These are phyloP conservation scores for Strix occidentalis DNA, from an alignment of 2,797 vertebrate species.

Conservation along the genomic window DNA sequence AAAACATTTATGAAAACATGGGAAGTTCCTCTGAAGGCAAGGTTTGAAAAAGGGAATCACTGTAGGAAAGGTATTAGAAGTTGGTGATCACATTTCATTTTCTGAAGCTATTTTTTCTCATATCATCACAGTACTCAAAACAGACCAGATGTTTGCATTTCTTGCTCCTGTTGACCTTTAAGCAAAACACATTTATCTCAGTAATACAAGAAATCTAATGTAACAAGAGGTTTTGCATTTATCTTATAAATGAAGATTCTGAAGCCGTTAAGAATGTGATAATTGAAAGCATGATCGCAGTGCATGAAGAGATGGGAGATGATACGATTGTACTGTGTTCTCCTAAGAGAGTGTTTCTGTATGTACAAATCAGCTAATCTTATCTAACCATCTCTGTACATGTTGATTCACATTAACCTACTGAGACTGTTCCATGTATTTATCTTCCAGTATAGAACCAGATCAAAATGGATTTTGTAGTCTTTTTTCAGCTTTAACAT, in stretches of 20 bases:
- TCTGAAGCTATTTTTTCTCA: neutral
- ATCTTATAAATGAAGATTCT: neutral
- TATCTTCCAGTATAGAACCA: neutral
- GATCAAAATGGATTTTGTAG: neutral
- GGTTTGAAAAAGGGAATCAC: neutral
- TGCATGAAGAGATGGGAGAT: neutral
- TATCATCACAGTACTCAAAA: neutral
- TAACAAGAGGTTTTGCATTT: neutral
- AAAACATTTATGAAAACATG: neutral
- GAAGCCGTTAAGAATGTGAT: neutral
- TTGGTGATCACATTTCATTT: neutral
- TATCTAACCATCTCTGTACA: neutral
- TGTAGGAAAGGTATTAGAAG: neutral
- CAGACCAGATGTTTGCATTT: neutral
- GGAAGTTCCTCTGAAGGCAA: neutral
- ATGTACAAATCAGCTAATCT: neutral
- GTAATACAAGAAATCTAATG: neutral
- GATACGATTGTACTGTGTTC: neutral
- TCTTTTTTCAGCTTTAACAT: neutral
- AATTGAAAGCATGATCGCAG: neutral
- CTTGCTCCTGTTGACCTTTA: neutral
- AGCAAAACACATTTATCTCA: neutral
- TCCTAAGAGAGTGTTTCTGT: neutral
- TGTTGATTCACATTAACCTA: neutral
- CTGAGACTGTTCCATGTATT: neutral